Evolutionary conservation across 37 sponge, comb jelly and placozoan genomes (phyloP).

Genomic region (Amphimedon queenslandica): DNA sequence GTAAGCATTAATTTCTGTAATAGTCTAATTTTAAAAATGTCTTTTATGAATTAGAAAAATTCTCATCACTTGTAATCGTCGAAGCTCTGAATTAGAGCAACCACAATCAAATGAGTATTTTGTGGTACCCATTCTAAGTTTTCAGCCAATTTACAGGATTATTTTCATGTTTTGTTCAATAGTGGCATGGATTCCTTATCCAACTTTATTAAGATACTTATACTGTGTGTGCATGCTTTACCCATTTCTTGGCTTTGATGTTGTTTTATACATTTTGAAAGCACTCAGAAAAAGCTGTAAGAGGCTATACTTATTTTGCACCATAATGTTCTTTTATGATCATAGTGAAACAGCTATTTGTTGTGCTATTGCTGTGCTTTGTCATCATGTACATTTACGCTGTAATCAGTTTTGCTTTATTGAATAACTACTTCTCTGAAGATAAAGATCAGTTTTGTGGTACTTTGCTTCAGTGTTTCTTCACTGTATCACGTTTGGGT

Average conservation of each 20-base stretch:
- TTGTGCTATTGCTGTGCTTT: background rate
- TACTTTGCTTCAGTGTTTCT: background rate
- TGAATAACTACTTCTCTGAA: background rate
- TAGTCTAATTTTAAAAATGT: background rate
- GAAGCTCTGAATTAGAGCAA: background rate
- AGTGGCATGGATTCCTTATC: no score
- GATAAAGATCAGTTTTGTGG: background rate
- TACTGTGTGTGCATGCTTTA: background rate
- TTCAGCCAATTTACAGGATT: background rate
- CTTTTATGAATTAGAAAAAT: background rate
- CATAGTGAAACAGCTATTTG: background rate
- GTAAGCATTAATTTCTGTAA: no score
- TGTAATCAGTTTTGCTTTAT: background rate
- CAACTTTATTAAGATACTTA: background rate
- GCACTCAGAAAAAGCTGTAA: background rate
- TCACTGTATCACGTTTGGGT: background rate
- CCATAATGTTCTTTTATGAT: no score
- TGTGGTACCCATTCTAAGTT: background rate
- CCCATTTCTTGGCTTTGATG: background rate
- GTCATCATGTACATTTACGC: background rate
- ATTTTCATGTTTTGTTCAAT: background rate
- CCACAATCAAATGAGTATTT: background rate
- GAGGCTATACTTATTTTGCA: no score
- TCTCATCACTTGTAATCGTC: background rate
- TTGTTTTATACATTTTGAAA: background rate